Base-by-base conservation (phyloP, 2,888 invertebrate genomes). In the Alloplasta piceator region DNA sequence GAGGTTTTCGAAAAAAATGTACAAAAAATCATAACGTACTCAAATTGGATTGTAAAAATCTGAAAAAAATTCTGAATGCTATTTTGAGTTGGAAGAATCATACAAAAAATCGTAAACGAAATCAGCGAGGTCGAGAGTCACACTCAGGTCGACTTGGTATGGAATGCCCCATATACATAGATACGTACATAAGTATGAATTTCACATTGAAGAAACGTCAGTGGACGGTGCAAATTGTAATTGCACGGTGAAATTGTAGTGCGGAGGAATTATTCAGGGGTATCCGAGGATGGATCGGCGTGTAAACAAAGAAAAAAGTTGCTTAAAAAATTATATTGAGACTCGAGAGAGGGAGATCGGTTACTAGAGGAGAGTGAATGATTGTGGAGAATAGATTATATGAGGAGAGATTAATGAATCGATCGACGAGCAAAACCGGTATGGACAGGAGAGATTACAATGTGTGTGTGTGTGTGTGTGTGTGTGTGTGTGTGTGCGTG, bases 311-410 rank as follows among this genome's bases (percentile, higher is more conserved):
- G 6, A 4, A 70, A 50, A 56, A 52, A 58, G 10, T 26, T 26
- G 26, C 1, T 26, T 3, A 26, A 26, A 26, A 26, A 26, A 26
- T 26, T 26, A 26, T n/a, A n/a, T n/a, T n/a, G 3, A 26, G 55
- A 43, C n/a, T 46, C 50, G 39, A 72, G 26, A 55, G 36, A 14
- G 39, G 63, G 48, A 48, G 56, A 50, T 9, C 39, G 63, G 7
- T 56, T 48, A 60, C 38, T 26, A 50, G 14, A 12, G 14, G 52
- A 68, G 64, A 79, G 48, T 74, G 64, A 66, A 56, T 75, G 16
- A 26, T 71, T 64, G 55, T 77, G 68, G 39, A 43, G 58, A 73
- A 68, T 77, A 50, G 71, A 80, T 75, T 38, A 60, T 50, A n/a
- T 12, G 58, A 12, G 10, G 16, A 16, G 36, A 48, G 67, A 80